Evolutionary conservation across 2,113 vertebrate species (phyloP), one percentile per base, ranked within the genome.

Genomic region (Oenanthe melanoleuca): DNA sequence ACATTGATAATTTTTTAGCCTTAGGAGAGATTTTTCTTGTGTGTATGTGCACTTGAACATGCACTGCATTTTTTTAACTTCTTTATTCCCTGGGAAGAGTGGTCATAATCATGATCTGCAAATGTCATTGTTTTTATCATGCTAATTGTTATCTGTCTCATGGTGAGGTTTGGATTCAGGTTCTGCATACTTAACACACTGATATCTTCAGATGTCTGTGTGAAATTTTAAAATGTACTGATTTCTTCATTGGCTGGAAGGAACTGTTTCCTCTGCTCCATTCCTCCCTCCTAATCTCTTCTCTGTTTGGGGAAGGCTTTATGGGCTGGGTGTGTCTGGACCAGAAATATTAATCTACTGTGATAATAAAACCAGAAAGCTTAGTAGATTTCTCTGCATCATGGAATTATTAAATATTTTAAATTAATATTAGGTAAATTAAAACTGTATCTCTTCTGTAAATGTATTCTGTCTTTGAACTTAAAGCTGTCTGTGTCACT

Each of bases 401-500:
- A 38, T 45, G 52, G 33, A 66, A 42, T 42, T 50, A 50, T 50
- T 50, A 26, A 50, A 70, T 3, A 45, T 87, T 89, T 77, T 22
- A 89, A 69, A 78, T 89, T 77, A 73, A 63, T 55, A 72, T 72
- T 38, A 64, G 12, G 25, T 83, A 86, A 88, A 83, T 57, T 70
- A 86, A 87, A 78, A 87, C 29, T 14, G 19, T 42, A 28, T 83
- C 40, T 91, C 16, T 45, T 80, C 19, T 60, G 28, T 59, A 56
- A 77, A 40, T 25, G 7, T 73, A 17, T 50, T 70, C 47, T 57
- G 6, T 78, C 49, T 82, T 50, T 56, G 71, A 83, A 67, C 23
- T 67, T 83, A 75, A 82, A 86, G 29, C 29, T 83, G 26, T 61
- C 65, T 66, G 44, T 4, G 1, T 60, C 53, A 75, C 29, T 85